phyloP scores from a whole-genome alignment of 2,888 invertebrate species.

The Ischnus inquisitorius region DNA sequence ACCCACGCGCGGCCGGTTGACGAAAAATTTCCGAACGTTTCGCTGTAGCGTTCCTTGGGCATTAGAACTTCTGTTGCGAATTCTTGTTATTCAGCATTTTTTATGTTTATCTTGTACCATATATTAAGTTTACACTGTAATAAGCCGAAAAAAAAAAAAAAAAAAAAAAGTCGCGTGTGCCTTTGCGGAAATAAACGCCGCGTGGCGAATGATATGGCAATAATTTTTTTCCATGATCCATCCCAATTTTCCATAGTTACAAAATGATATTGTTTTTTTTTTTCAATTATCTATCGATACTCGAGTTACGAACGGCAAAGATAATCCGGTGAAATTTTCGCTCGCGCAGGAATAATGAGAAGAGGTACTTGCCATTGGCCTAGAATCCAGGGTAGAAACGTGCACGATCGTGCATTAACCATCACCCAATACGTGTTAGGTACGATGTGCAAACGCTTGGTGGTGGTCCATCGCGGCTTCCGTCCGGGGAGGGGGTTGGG shows the following conservation, averaged over 20 bases:
- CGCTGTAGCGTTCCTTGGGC: no score
- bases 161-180: conserved; percentile 8
- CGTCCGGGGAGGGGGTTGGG: neutral
- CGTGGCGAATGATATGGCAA: no score
- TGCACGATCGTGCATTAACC: conserved; percentile 21
- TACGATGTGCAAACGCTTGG: conserved; percentile 1
- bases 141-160: no score
- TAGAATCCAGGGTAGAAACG: conserved; percentile 58
- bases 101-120: no score
- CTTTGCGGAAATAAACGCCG: conserved; percentile 25
- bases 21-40: conserved; percentile 39
- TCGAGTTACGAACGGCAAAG: neutral
- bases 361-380: conserved; percentile 53
- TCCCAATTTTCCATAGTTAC: no score
- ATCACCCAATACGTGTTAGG: conserved; percentile 33
- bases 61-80: no score
- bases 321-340: conserved; percentile 27
- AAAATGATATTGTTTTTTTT: no score
- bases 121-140: no score
- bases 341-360: conserved; percentile 32
- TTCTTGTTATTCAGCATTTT: no score
- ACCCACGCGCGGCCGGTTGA: conserved; percentile 6
- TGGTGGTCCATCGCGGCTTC: conserved; percentile 25
- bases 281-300: neutral
- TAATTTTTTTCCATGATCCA: no score